These are phyloP conservation scores for Porites cylindrica DNA, from an alignment of 92 coral and sea anemone species.

Conservation along the genomic window DNA sequence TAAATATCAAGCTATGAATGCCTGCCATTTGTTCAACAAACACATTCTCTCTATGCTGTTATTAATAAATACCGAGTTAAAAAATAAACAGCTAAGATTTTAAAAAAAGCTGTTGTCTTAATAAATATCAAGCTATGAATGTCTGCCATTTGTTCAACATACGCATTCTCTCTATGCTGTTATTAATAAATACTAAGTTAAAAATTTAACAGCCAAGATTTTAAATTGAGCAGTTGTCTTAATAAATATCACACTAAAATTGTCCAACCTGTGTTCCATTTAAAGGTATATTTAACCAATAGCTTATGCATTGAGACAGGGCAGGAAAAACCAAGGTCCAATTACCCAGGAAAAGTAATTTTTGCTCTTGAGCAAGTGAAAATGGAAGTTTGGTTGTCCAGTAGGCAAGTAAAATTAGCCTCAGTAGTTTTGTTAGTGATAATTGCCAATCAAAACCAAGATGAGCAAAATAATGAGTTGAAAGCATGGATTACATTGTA, in stretches of 20 bases:
- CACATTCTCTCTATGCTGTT: constrained; percentile 11
- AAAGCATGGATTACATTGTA: constrained; percentile 4
- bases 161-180: constrained; percentile 5
- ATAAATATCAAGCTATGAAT: too few species aligned
- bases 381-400: constrained; percentile 52
- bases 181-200: constrained; percentile 13
- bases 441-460: constrained; percentile 25
- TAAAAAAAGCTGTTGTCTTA: background rate
- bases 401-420: constrained; percentile 58
- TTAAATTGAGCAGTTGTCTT: constrained; percentile 3
- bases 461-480: constrained; percentile 39
- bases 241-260: constrained; percentile 11
- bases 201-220: constrained; percentile 18
- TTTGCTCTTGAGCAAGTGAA: constrained; percentile 41
- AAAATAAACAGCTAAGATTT: constrained; percentile 17
- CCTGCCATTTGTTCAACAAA: background rate
- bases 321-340: constrained; percentile 20
- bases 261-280: constrained; percentile 19
- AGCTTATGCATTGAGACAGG: constrained; percentile 16
- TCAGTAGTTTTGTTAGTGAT: constrained; percentile 26
- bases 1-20: background rate
- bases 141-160: background rate
- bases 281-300: constrained; percentile 15
- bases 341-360: constrained; percentile 42
- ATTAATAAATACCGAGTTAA: constrained; percentile 10